Percentiles rank a stretch among this genome's conserved stretches.
Conservation (phyloP, 2,113 vertebrate genomes). For the Ceuthmochares aereus region DNA sequence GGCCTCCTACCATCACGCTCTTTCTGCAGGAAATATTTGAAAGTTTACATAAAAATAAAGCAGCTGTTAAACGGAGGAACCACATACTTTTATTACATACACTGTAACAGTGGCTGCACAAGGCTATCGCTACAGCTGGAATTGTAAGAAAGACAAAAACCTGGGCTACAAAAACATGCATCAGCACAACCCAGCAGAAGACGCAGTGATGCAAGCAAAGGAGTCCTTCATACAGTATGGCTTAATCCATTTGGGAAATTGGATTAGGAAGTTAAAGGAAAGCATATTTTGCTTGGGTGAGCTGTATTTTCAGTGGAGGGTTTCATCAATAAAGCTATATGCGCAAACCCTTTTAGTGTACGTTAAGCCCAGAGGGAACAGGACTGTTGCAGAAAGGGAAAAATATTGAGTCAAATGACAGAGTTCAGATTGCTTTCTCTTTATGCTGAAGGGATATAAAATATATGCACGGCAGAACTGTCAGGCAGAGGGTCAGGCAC, state of each 20-base stretch:
- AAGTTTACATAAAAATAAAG: background rate
- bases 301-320: background rate
- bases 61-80: background rate
- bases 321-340: background rate
- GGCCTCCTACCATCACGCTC: fast-evolving
- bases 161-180: background rate
- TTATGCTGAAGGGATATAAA: background rate
- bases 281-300: background rate
- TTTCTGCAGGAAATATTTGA: too few species aligned
- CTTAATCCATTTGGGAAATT: background rate
- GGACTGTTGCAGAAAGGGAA: background rate
- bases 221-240: background rate
- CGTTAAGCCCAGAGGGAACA: background rate
- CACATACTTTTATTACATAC: background rate
- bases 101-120: background rate
- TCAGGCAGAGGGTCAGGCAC: background rate
- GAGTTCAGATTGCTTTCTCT: background rate
- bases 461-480: background rate
- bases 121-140: background rate
- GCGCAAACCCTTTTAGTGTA: background rate
- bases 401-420: background rate
- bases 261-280: background rate
- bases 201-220: background rate
- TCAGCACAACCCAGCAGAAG: background rate
- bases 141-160: background rate